Conservation (phyloP, 1,140 invertebrate genomes). For the Trichonephila inaurata region DNA sequence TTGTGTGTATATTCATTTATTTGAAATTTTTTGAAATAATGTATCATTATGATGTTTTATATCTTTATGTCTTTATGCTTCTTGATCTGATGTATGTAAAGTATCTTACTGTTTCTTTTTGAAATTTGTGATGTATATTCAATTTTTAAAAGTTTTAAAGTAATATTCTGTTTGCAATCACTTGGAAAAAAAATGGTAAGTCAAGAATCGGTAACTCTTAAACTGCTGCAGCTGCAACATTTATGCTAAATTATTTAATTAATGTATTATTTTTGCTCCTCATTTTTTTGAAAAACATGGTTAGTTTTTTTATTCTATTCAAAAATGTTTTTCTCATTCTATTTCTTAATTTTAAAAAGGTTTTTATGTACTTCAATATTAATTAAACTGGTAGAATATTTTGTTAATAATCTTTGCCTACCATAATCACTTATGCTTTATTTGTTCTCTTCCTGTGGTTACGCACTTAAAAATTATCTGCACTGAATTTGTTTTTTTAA, state of each 20-base stretch:
- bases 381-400: not conserved
- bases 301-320: not conserved
- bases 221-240: slow-evolving; percentile 1
- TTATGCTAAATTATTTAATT: not conserved
- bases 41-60: not conserved
- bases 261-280: not conserved
- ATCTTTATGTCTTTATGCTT: not conserved
- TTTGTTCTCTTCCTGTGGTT: not conserved
- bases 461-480: not conserved
- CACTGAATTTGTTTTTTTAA: not conserved
- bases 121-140: not conserved
- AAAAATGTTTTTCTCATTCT: not conserved
- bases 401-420: not conserved
- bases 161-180: slow-evolving; percentile 62
- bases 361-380: too few species aligned
- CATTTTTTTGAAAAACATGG: not conserved
- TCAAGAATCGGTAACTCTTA: slow-evolving; percentile 31
- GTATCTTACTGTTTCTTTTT: not conserved
- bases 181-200: slow-evolving; percentile 54
- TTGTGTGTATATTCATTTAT: not conserved
- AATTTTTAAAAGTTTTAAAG: slow-evolving; percentile 43
- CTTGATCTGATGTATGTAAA: not conserved
- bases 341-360: too few species aligned
- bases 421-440: not conserved
- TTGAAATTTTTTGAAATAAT: slow-evolving; percentile 15